Conservation (phyloP, 1,140 invertebrate genomes). For the Leptonema lineaticorne region DNA sequence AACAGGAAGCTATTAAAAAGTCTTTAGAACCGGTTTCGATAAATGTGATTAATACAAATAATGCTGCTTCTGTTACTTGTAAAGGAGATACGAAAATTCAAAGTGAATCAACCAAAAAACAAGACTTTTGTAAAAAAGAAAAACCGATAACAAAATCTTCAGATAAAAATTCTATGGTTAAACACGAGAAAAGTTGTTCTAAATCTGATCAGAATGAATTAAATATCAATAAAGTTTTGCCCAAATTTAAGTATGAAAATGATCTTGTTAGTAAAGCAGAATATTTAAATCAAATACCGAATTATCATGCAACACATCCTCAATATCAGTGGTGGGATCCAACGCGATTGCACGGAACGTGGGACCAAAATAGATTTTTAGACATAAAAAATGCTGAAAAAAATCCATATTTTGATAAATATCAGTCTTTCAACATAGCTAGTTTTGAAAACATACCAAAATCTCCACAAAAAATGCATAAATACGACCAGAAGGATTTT, state of each 20-base stretch:
- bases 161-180: constrained; percentile 49
- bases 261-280: constrained; percentile 57
- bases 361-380: constrained; percentile 54
- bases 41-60: constrained; percentile 50
- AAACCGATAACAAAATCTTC: constrained; percentile 52
- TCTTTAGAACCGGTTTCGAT: constrained; percentile 52
- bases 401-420: constrained; percentile 53
- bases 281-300: constrained; percentile 62
- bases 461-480: constrained; percentile 53
- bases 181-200: constrained; percentile 53
- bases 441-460: constrained; percentile 58
- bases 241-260: constrained; percentile 58
- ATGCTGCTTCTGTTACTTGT: constrained; percentile 44
- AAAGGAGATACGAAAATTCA: constrained; percentile 50
- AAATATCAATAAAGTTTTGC: constrained; percentile 51
- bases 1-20: constrained; percentile 49
- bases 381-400: constrained; percentile 55
- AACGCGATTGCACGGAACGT: constrained; percentile 51
- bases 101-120: constrained; percentile 52
- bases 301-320: constrained; percentile 59
- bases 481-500: constrained; percentile 55
- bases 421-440: constrained; percentile 57
- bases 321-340: constrained; percentile 66
- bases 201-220: constrained; percentile 53
- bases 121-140: constrained; percentile 58